Conservation (phyloP, 2,113 vertebrate species). For the Siniperca chuatsi region DNA sequence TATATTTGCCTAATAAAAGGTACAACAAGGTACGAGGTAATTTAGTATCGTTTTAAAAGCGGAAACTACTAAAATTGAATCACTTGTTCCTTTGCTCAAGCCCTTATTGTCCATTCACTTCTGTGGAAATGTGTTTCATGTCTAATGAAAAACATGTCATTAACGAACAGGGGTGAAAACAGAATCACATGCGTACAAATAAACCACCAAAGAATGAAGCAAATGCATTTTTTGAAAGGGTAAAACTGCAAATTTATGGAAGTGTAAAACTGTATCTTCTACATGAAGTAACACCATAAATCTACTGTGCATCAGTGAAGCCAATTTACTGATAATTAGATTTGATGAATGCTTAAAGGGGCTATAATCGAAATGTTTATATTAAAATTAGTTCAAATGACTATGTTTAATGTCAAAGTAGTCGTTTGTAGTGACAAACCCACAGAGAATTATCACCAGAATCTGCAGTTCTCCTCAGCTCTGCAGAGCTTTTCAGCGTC, state of each 20-base stretch:
- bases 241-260: not conserved
- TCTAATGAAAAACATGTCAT: slow-evolving; percentile 26
- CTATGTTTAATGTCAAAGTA: not conserved
- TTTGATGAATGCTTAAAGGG: slow-evolving; percentile 9
- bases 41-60: not conserved
- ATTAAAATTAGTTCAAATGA: not conserved
- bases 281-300: not conserved
- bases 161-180: slow-evolving; percentile 1
- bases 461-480: not conserved
- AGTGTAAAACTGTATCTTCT: not conserved
- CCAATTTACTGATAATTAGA: slow-evolving; percentile 6
- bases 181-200: not conserved
- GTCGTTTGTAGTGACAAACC: not conserved
- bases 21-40: too few species aligned
- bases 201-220: not conserved
- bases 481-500: not conserved
- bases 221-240: not conserved
- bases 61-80: slow-evolving; percentile 34
- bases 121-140: not conserved
- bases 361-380: not conserved
- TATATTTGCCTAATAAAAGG: not conserved
- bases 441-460: not conserved
- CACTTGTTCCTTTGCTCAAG: slow-evolving; percentile 23
- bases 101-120: not conserved
- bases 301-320: not conserved